These are phyloP conservation scores for Papilio machaon DNA, from an alignment of 1,140 invertebrate genomes.

Conservation along the genomic window DNA sequence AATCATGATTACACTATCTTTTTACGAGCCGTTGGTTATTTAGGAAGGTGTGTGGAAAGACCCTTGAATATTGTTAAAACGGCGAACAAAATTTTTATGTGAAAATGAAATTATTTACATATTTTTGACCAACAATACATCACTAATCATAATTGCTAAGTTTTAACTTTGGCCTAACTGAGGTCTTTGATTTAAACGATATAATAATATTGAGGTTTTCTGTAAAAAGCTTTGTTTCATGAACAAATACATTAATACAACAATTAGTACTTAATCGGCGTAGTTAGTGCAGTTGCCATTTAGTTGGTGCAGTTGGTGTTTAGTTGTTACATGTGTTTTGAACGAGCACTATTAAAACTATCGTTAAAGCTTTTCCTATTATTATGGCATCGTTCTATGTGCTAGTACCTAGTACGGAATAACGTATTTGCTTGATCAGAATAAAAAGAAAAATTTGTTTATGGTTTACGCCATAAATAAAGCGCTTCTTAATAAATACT, in stretches of 20 bases:
- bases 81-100: not conserved
- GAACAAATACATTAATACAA: not conserved
- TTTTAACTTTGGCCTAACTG: too few relatives aligned
- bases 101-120: not conserved
- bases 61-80: conserved; percentile 12
- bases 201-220: not conserved
- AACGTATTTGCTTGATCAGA: not conserved
- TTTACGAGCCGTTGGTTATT: conserved; percentile 24
- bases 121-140: not conserved
- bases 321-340: conserved; percentile 5
- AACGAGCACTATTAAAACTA: not conserved
- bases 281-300: not conserved
- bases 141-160: too few relatives aligned
- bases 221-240: not conserved
- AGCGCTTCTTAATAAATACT: too few relatives aligned
- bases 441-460: too few relatives aligned
- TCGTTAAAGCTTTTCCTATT: not conserved
- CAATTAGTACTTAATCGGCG: not conserved
- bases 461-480: too few relatives aligned
- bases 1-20: conserved; percentile 15
- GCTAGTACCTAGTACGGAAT: not conserved
- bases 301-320: not conserved
- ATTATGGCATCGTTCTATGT: not conserved
- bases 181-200: too few relatives aligned
- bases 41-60: not conserved